Evolutionary conservation across 2,113 vertebrate species (phyloP).

Genomic region (Aldabrachelys gigantea): DNA sequence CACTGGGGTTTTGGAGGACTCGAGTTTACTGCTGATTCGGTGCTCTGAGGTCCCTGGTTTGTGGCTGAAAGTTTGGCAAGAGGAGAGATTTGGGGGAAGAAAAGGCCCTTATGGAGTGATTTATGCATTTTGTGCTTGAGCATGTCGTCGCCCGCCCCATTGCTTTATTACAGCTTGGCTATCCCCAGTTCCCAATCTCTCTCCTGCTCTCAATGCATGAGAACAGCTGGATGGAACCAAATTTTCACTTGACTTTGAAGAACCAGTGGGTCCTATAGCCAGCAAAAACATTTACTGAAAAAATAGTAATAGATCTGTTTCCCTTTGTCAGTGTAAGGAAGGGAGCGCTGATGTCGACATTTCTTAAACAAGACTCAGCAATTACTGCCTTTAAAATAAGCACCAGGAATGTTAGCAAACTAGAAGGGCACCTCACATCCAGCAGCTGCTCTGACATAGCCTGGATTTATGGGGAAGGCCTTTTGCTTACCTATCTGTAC

Average conservation of each 20-base stretch:
- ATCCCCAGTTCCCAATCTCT: neutral
- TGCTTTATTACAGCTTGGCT: neutral
- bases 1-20: rapidly evolving
- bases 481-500: slow-evolving; percentile 11
- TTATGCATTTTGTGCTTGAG: neutral
- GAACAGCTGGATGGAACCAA: slow-evolving; percentile 58
- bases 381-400: neutral
- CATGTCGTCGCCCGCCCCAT: neutral
- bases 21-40: neutral
- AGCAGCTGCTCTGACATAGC: slow-evolving; percentile 26
- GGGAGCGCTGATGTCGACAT: neutral
- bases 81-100: neutral
- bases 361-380: neutral
- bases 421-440: slow-evolving; percentile 2
- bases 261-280: neutral
- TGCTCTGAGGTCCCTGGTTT: neutral
- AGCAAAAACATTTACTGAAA: slow-evolving; percentile 69
- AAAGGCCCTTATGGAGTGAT: neutral
- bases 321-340: slow-evolving; percentile 47
- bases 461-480: neutral
- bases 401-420: neutral
- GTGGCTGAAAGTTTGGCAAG: neutral
- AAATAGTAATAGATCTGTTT: slow-evolving; percentile 58
- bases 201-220: rapidly evolving
- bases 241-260: slow-evolving; percentile 53